Conservation (phyloP, 2,797 vertebrate species). For the Helicolenus hilgendorfi region DNA sequence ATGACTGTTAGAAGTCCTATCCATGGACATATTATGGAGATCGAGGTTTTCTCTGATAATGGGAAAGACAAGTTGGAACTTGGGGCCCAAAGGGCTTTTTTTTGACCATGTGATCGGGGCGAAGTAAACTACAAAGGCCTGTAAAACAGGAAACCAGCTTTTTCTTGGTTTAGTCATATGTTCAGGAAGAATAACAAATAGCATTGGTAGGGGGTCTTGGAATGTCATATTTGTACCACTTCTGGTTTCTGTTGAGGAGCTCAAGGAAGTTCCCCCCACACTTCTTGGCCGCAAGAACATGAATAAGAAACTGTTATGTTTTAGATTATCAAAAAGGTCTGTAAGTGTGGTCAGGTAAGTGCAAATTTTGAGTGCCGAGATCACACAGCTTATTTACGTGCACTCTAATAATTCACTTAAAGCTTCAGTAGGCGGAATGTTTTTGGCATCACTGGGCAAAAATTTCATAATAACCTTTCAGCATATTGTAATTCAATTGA, state of each 20-base stretch:
- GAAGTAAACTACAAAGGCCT: constrained; percentile 52
- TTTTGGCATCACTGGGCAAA: too few species aligned
- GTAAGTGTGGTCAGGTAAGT: neutral
- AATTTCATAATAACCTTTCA: too few species aligned
- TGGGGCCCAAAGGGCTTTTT: neutral
- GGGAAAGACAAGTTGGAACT: constrained; percentile 58
- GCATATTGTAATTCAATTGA: too few species aligned
- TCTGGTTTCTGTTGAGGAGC: constrained; percentile 50
- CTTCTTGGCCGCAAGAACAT: neutral
- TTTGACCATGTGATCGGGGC: constrained; percentile 22
- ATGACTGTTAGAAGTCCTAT: constrained; percentile 60
- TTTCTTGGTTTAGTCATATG: constrained; percentile 67
- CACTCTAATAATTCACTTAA: neutral
- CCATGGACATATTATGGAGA: constrained; percentile 55
- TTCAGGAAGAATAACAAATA: constrained; percentile 67
- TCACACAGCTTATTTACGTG: neutral
- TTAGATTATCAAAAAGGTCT: neutral
- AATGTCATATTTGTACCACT: constrained; percentile 34
- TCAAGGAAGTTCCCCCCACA: neutral
- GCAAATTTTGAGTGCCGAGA: neutral
- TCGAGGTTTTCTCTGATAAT: constrained; percentile 56
- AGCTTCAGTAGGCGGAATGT: too few species aligned
- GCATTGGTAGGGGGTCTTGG: constrained; percentile 27
- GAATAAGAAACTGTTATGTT: neutral
- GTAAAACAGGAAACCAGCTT: constrained; percentile 56